Conservation (phyloP, 2,797 vertebrate species). For the Carcharodon carcharias region DNA sequence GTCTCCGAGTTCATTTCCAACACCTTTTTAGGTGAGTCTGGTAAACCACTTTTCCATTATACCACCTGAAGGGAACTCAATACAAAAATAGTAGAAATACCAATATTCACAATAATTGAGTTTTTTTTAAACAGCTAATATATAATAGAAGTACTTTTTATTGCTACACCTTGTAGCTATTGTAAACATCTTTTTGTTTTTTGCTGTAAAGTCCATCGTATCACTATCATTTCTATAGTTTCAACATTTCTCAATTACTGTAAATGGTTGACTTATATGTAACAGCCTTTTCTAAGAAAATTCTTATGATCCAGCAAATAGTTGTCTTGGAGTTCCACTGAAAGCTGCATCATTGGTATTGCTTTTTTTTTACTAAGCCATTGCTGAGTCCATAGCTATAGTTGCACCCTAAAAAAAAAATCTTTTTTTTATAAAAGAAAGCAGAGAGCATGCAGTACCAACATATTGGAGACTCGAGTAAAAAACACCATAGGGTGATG, state of each 20-base stretch:
- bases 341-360: not conserved
- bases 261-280: not conserved
- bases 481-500: not conserved
- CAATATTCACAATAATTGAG: not conserved
- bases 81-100: not conserved
- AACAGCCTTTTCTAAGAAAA: not conserved
- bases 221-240: not conserved
- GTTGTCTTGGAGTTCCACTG: not conserved
- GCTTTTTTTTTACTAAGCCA: not conserved
- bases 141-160: not conserved
- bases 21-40: constrained; percentile 87
- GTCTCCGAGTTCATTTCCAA: constrained; percentile 98
- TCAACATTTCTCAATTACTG: not conserved
- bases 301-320: constrained; percentile 13
- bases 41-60: not conserved
- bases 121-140: not conserved
- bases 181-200: not conserved
- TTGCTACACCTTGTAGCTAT: not conserved
- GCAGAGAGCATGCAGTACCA: not conserved
- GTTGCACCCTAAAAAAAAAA: too few species aligned
- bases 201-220: too few species aligned
- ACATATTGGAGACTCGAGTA: not conserved
- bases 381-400: not conserved
- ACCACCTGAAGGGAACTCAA: not conserved
- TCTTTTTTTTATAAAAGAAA: not conserved